Conservation (phyloP, 2,113 vertebrate species). For the Amphilophus citrinellus region DNA sequence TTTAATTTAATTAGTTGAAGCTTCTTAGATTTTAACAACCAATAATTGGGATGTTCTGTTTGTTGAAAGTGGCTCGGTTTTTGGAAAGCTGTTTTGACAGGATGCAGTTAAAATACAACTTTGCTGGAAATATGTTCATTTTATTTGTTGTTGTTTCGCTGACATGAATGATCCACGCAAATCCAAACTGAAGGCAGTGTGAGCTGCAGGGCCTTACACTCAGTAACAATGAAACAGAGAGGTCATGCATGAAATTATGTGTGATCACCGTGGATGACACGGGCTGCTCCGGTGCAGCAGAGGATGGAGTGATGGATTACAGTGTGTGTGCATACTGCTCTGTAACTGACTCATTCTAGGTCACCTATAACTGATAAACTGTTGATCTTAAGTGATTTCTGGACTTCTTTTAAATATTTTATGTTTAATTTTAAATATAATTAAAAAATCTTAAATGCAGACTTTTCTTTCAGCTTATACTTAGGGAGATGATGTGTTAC, state of each 20-base stretch:
- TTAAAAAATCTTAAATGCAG: neutral
- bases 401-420: neutral
- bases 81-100: neutral
- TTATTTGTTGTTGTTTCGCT: neutral
- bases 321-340: constrained; percentile 9
- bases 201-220: constrained; percentile 27
- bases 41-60: neutral
- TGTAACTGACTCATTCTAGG: constrained; percentile 4
- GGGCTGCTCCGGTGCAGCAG: constrained; percentile 10
- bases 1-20: neutral
- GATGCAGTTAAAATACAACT: neutral
- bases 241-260: constrained; percentile 43
- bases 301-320: constrained; percentile 27
- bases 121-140: neutral
- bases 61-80: neutral
- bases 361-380: constrained; percentile 12
- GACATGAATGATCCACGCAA: neutral
- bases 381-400: neutral
- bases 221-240: constrained; percentile 18
- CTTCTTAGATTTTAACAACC: neutral
- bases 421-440: neutral
- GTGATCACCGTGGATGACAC: constrained; percentile 7
- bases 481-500: neutral
- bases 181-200: neutral
- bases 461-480: neutral